Percentiles rank a stretch among this genome's conserved stretches.
Conservation (phyloP, 2,888 invertebrate genomes). For the Aporophyla nigra region DNA sequence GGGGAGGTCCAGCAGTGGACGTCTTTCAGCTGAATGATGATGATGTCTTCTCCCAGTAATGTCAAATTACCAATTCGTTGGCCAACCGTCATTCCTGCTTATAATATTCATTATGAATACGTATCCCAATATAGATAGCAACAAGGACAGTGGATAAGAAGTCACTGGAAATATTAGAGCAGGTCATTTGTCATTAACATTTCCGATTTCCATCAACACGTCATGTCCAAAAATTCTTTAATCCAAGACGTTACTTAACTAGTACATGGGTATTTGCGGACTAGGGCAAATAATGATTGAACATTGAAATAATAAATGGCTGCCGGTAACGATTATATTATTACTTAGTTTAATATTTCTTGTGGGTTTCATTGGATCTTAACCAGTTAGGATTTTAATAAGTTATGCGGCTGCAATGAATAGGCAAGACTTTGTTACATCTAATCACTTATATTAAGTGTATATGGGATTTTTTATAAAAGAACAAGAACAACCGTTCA, state of each 20-base stretch:
- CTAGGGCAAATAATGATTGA: conserved; percentile 48
- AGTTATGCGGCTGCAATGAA: not conserved
- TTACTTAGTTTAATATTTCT: conserved; percentile 50
- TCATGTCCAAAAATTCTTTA: conserved; percentile 36
- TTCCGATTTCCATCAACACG: not conserved
- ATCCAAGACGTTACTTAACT: conserved; percentile 32
- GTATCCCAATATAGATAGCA: not conserved
- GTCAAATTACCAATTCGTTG: not conserved
- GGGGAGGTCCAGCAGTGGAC: no score
- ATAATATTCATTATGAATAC: not conserved
- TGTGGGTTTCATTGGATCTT: conserved; percentile 35
- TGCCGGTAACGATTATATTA: conserved; percentile 35
- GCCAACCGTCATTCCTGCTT: not conserved
- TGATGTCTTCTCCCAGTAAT: not conserved
- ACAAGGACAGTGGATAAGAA: not conserved
- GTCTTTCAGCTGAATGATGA: no score
- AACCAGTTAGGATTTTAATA: conserved; percentile 31
- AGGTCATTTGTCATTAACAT: not conserved
- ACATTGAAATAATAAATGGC: conserved; percentile 47
- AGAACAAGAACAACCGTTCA: no score
- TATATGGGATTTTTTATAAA: not conserved
- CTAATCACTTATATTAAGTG: not conserved
- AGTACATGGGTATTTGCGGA: conserved; percentile 50
- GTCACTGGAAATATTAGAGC: not conserved
- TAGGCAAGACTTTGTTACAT: not conserved